phyloP scores from a whole-genome alignment of 2,113 vertebrate species.

The Haemorhous mexicanus region DNA sequence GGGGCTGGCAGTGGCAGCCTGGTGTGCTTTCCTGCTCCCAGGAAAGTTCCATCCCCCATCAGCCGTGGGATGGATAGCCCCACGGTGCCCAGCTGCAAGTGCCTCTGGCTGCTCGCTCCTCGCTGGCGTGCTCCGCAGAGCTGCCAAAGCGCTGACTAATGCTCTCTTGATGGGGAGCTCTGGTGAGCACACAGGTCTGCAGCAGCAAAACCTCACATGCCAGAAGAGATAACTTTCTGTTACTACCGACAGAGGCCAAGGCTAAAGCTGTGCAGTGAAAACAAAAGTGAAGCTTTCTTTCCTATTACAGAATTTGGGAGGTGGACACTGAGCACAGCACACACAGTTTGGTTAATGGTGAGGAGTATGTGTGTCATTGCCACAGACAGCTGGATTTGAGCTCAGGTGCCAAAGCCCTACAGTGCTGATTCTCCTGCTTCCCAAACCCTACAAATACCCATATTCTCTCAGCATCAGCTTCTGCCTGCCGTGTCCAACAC shows the following conservation, averaged over 20 bases:
- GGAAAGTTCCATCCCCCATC: background rate
- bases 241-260: background rate
- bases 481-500: background rate
- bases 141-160: background rate
- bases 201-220: background rate
- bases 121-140: background rate
- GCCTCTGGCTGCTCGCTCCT: accelerated
- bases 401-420: background rate
- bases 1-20: background rate
- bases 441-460: background rate
- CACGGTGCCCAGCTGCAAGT: background rate
- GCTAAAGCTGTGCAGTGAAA: background rate
- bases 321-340: background rate
- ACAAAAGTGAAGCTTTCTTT: background rate
- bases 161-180: background rate
- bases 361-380: background rate
- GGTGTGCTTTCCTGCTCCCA: background rate
- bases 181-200: background rate
- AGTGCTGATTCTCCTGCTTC: background rate
- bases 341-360: background rate
- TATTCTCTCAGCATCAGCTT: background rate
- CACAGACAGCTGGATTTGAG: background rate
- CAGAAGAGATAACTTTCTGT: background rate
- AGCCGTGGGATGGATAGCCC: background rate
- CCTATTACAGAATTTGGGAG: background rate